A percentile compares a stretch with the other conserved stretches of the same genome.
Evolutionary conservation across 2,888 invertebrate species (phyloP).

Genomic region (Nymphalis urticae): DNA sequence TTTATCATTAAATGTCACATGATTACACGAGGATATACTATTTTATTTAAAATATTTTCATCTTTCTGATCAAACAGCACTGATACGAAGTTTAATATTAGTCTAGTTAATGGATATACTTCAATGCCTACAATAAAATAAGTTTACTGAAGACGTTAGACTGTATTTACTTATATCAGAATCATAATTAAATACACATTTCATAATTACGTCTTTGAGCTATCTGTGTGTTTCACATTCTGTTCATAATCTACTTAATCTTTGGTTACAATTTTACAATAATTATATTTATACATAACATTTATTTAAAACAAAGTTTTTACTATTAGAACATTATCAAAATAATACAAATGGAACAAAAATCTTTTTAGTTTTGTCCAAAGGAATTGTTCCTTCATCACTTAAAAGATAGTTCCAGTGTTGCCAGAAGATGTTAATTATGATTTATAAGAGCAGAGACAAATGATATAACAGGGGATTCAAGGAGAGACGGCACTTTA

Average conservation of each 20-base stretch:
- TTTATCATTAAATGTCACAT: slow-evolving; percentile 2
- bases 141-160: not conserved
- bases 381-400: not conserved
- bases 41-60: not conserved
- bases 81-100: not conserved
- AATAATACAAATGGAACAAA: not conserved
- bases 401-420: not conserved
- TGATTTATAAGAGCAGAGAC: not conserved
- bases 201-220: slow-evolving; percentile 3
- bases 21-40: not conserved
- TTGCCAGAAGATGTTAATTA: not conserved
- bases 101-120: not conserved
- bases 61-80: not conserved
- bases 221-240: not conserved
- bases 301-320: not conserved
- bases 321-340: too few relatives aligned
- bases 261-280: too few relatives aligned
- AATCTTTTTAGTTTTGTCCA: not conserved
- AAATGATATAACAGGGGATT: not conserved
- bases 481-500: not conserved
- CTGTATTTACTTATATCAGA: not conserved
- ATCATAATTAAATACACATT: not conserved
- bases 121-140: not conserved
- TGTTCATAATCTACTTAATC: not conserved
- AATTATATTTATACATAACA: too few relatives aligned